phyloP scores from a whole-genome alignment of 1,140 invertebrate genomes.

The Lordiphosa stackelbergi region DNA sequence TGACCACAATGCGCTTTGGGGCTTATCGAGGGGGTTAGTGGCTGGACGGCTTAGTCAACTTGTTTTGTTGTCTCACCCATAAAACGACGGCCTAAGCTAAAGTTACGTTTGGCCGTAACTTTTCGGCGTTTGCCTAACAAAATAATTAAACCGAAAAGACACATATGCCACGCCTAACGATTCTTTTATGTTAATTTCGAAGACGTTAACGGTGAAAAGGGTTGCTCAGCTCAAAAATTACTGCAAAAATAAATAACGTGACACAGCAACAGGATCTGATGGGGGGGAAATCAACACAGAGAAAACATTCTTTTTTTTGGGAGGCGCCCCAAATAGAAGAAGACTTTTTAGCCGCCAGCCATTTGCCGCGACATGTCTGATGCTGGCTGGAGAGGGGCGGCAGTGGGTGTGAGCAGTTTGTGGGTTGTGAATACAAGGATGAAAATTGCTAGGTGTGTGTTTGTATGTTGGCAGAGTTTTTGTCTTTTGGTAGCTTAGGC shows the following conservation, averaged over 20 bases:
- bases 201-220: conserved; percentile 40
- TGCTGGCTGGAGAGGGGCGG: conserved; percentile 6
- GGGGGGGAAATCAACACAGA: conserved; percentile 39
- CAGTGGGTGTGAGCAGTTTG: background rate
- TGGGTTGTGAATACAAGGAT: background rate
- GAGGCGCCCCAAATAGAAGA: conserved; percentile 9
- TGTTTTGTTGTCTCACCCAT: conserved; percentile 21
- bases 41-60: conserved; percentile 34
- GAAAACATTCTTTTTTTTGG: conserved; percentile 13
- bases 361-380: conserved; percentile 42
- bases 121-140: conserved; percentile 38
- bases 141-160: conserved; percentile 40
- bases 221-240: conserved; percentile 49
- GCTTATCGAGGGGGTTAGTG: conserved; percentile 40
- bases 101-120: conserved; percentile 18
- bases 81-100: conserved; percentile 22
- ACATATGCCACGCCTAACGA: conserved; percentile 31
- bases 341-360: conserved; percentile 40
- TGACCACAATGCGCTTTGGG: conserved; percentile 52
- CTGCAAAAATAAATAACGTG: conserved; percentile 56
- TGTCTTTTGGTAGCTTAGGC: conserved; percentile 19
- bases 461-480: background rate
- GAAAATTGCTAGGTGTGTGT: background rate
- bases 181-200: conserved; percentile 45
- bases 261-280: conserved; percentile 53